Percentiles rank a stretch among this genome's conserved stretches.
These are phyloP conservation scores for Allobates femoralis DNA, from an alignment of 2,797 vertebrate species.

Conservation along the genomic window DNA sequence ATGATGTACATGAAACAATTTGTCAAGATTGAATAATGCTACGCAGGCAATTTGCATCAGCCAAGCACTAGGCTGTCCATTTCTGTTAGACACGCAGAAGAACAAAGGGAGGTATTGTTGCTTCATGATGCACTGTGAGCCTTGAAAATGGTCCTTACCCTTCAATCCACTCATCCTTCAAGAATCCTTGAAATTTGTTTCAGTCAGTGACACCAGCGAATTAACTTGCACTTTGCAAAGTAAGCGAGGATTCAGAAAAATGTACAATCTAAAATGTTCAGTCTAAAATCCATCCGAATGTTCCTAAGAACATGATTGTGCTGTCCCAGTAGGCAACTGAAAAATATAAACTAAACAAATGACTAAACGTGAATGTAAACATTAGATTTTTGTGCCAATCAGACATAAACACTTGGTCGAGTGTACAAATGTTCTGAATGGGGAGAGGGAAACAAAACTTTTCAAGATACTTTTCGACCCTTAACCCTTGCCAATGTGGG, in stretches of 20 bases:
- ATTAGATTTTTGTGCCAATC: too few relatives aligned
- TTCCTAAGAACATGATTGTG: background rate
- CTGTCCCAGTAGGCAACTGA: background rate
- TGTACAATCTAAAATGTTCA: background rate
- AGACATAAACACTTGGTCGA: too few relatives aligned
- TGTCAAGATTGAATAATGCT: slow-evolving; percentile 24
- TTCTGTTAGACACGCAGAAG: background rate
- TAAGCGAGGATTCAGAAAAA: background rate
- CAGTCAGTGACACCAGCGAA: background rate
- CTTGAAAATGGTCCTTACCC: background rate
- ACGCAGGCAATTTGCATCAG: background rate
- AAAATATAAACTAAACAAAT: background rate
- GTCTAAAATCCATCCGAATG: background rate
- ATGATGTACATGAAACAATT: slow-evolving; percentile 28
- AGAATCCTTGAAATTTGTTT: slow-evolving; percentile 12
- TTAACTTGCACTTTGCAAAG: background rate
- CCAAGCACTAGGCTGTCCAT: background rate
- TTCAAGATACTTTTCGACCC: too few relatives aligned
- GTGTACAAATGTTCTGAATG: too few relatives aligned
- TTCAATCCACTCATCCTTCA: background rate
- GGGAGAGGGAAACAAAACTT: too few relatives aligned
- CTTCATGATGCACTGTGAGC: background rate
- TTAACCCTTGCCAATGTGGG: too few relatives aligned
- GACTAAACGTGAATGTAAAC: too few relatives aligned
- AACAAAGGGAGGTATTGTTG: background rate